Conservation (phyloP, 92 coral and sea anemone genomes). For the Epizoanthus fatuus region DNA sequence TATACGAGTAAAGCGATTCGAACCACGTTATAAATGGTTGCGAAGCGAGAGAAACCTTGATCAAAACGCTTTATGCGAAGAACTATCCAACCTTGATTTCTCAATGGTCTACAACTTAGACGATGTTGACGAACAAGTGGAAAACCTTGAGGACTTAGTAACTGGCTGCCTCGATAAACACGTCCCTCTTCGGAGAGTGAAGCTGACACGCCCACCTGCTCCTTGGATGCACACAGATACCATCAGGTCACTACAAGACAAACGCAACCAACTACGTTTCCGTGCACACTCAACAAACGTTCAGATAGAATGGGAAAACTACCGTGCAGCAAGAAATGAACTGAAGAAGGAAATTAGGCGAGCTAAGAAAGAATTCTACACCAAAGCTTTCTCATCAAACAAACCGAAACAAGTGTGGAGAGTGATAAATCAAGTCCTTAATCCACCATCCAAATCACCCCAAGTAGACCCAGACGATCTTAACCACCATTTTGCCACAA, state of each 20-base stretch:
- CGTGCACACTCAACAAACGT: too few relatives aligned
- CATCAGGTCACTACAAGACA: not conserved
- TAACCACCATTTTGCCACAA: slow-evolving; percentile 12
- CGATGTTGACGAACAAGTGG: too few relatives aligned
- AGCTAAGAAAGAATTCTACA: not conserved
- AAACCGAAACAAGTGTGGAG: slow-evolving; percentile 46
- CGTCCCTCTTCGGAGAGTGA: too few relatives aligned
- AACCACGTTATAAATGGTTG: not conserved
- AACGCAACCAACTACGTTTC: not conserved
- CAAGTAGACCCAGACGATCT: slow-evolving; percentile 36
- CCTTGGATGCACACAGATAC: too few relatives aligned
- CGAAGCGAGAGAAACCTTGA: not conserved
- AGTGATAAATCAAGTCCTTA: slow-evolving; percentile 39
- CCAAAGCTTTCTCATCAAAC: too few relatives aligned
- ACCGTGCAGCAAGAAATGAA: slow-evolving; percentile 20
- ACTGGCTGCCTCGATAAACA: not conserved
- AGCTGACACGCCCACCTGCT: too few relatives aligned
- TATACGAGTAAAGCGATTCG: too few relatives aligned
- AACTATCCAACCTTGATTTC: not conserved
- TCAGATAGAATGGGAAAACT: not conserved
- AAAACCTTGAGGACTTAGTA: not conserved
- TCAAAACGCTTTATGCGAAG: not conserved
- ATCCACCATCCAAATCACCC: slow-evolving; percentile 35
- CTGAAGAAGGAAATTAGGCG: slow-evolving; percentile 23
- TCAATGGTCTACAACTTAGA: too few relatives aligned